Base-by-base conservation (phyloP, 2,113 vertebrate genomes). In the Hypanus sabinus region DNA sequence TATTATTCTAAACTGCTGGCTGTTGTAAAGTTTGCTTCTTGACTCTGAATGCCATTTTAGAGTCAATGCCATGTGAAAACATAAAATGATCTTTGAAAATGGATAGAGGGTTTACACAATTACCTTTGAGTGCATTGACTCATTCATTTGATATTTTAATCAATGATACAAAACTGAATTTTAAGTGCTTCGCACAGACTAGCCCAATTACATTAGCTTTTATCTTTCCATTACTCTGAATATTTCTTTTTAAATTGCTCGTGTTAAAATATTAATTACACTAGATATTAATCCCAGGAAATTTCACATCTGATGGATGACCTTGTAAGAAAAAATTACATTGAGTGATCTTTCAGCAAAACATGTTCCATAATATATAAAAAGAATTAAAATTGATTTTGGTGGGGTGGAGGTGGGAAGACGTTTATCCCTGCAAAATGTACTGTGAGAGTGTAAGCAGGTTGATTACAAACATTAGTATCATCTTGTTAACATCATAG, bases 131-230 rank as follows among this genome's bases (percentile, higher is more conserved):
- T 73, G 65, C 22, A 10, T 38, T 73, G 68, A 65, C 73, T 90
- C 18, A 62, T 90, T 90, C 62, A n/a, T 90, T 90, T 90, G 60
- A 68, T 73, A 93, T 71, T 55, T 93, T 93, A 73, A 73, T 93
- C 91, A 73, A 73, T 93, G 33, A 75, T 24, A 55, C 22, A 36
- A 73, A 71, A 71, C 68, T 75, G 70, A 93, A 68, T 33, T 93
- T 73, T 46, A 93, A 71, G 38, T 46, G 60, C 38, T 93, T 30
- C 73, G 70, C 24, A 22, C 33, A 55, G 68, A 38, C 10, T 93
- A 20, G 71, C 36, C 27, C 68, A 75, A 93, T 71, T 93, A 46
- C 70, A 27, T 30, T 55, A 55, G 70, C 22, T 93, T 93, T 93
- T 93, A 90, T 68, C 60, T 68, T 33, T 90, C 85, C 60, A 90